Conservation (phyloP, 2,113 vertebrate species). For the Budorcas taxicolor region DNA sequence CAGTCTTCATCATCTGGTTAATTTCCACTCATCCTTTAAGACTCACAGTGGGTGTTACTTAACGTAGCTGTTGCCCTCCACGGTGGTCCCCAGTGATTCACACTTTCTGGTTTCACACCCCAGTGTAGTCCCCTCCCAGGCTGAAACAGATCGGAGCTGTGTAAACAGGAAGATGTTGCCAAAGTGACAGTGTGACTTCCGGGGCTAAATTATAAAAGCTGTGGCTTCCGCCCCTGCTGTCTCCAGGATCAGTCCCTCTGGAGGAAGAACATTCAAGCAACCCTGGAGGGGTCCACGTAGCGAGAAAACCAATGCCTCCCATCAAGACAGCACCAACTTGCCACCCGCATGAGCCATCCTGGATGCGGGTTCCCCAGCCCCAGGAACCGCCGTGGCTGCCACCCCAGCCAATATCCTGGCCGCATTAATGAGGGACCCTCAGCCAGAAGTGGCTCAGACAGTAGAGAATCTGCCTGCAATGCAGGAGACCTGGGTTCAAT, state of each 20-base stretch:
- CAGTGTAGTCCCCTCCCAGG: background rate
- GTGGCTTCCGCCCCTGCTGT: background rate
- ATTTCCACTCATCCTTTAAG: background rate
- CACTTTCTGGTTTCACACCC: background rate
- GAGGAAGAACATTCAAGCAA: background rate
- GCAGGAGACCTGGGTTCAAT: background rate
- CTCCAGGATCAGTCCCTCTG: background rate
- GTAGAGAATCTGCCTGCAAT: background rate
- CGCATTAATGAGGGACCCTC: background rate
- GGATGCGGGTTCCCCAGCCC: background rate
- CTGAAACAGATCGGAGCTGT: background rate
- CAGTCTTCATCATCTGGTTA: background rate
- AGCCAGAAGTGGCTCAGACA: background rate
- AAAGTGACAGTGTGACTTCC: background rate
- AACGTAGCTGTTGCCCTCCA: background rate
- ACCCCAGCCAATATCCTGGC: background rate
- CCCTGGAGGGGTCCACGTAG: background rate
- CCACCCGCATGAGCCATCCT: too few species aligned
- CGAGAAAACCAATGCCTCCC: background rate
- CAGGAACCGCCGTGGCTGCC: background rate
- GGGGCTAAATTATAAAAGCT: background rate
- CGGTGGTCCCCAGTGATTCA: background rate
- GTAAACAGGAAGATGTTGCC: background rate
- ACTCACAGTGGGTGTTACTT: background rate
- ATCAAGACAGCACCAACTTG: background rate